Conservation (phyloP, 2,797 vertebrate genomes). For the Picus viridis region DNA sequence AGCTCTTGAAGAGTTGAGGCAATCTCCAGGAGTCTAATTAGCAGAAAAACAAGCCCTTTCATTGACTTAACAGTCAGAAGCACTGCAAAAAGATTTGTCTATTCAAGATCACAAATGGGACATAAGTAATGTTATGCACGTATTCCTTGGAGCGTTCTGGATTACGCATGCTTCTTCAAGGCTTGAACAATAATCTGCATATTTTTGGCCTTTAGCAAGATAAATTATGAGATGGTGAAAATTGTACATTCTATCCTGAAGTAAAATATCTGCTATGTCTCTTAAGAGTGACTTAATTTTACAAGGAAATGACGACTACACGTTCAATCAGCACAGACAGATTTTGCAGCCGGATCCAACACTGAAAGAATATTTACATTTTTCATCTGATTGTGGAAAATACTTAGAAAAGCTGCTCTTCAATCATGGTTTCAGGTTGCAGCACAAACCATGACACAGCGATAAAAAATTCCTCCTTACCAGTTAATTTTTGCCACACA, state of each 20-base stretch:
- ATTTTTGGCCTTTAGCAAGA: conserved; percentile 49
- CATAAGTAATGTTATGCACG: neutral
- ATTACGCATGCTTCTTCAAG: conserved; percentile 27
- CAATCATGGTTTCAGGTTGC: neutral
- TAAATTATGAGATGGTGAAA: conserved; percentile 26
- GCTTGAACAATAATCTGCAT: conserved; percentile 22
- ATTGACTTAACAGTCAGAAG: conserved; percentile 62
- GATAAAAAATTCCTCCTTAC: neutral
- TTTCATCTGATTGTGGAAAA: neutral
- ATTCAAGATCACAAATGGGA: conserved; percentile 55
- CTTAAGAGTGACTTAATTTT: neutral
- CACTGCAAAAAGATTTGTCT: conserved; percentile 40
- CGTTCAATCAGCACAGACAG: neutral
- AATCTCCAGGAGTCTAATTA: conserved; percentile 73
- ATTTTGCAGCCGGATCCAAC: neutral
- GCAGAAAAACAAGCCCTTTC: conserved; percentile 60
- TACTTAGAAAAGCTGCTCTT: neutral
- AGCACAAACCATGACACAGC: neutral
- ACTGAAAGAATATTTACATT: neutral
- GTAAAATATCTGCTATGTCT: neutral
- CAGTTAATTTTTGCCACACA: neutral
- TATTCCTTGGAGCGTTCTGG: conserved; percentile 54
- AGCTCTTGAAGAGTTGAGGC: conserved; percentile 34
- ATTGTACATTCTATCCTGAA: neutral
- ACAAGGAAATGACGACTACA: neutral